Conservation (phyloP, 2,113 vertebrate species). For the Mobula birostris region DNA sequence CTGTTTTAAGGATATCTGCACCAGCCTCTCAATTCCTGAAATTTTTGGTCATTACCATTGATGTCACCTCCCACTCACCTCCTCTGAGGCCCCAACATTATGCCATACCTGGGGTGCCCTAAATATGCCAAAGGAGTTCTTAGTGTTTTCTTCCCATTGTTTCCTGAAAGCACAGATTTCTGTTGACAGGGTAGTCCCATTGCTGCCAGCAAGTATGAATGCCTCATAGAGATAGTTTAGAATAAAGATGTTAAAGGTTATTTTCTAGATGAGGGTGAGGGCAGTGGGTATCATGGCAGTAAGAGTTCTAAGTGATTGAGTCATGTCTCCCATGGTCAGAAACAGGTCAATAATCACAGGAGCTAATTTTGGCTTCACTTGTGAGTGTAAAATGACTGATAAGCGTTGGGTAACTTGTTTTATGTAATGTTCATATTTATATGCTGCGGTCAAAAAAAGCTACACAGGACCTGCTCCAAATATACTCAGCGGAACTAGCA, state of each 20-base stretch:
- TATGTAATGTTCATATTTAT: not conserved
- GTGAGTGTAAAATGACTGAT: not conserved
- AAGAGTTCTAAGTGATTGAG: too few species aligned
- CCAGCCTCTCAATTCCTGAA: not conserved
- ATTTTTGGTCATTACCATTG: too few species aligned
- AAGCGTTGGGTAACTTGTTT: not conserved
- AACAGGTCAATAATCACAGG: too few species aligned
- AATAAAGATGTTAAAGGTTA: too few species aligned
- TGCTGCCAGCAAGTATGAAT: not conserved
- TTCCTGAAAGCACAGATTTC: not conserved
- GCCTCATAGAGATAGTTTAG: not conserved
- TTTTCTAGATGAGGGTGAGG: too few species aligned
- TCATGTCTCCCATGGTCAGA: too few species aligned
- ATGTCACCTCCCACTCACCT: not conserved
- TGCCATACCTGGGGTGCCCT: not conserved
- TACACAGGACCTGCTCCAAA: not conserved
- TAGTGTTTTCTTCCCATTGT: not conserved
- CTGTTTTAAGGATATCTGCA: not conserved
- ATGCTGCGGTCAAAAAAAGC: not conserved
- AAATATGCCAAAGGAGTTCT: not conserved
- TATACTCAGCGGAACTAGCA: not conserved
- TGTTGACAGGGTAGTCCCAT: not conserved
- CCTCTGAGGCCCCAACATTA: not conserved
- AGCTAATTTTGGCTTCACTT: not conserved
- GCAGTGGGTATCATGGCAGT: too few species aligned